Percentiles rank a stretch among this genome's conserved stretches.
Conservation (phyloP, 2,888 invertebrate species). For the Luperina testacea region DNA sequence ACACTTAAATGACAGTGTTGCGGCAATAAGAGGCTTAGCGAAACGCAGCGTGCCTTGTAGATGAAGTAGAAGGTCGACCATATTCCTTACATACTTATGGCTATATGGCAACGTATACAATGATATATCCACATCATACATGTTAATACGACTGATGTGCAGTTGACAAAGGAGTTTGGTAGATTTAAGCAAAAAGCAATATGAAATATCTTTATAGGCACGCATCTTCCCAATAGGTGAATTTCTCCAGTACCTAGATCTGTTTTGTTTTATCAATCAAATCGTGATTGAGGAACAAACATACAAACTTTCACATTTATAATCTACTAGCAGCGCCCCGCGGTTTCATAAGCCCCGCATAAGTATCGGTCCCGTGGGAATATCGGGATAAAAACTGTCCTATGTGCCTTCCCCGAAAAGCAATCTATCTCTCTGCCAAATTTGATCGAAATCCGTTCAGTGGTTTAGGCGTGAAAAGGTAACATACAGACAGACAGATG, state of each 20-base stretch:
- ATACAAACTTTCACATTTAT: not conserved
- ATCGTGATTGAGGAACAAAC: not conserved
- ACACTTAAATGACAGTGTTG: constrained; percentile 70
- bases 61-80: constrained; percentile 29
- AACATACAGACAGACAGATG: too few relatives aligned
- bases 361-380: too few relatives aligned
- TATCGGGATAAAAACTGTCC: too few relatives aligned
- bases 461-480: too few relatives aligned
- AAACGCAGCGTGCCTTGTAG: constrained; percentile 66
- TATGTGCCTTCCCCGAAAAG: too few relatives aligned
- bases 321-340: too few relatives aligned
- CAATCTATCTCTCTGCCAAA: too few relatives aligned
- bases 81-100: constrained; percentile 20
- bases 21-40: constrained; percentile 72
- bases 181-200: too few relatives aligned
- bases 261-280: not conserved
- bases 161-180: not conserved
- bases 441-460: too few relatives aligned
- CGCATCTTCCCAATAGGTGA: too few relatives aligned
- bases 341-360: too few relatives aligned
- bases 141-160: not conserved
- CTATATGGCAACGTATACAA: not conserved
- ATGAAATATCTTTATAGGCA: not conserved
- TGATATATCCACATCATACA: too few relatives aligned
- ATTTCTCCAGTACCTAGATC: not conserved